A percentile compares a stretch with the other conserved stretches of the same genome.
Conservation (phyloP, 2,797 vertebrate genomes). For the Danio tinwini region DNA sequence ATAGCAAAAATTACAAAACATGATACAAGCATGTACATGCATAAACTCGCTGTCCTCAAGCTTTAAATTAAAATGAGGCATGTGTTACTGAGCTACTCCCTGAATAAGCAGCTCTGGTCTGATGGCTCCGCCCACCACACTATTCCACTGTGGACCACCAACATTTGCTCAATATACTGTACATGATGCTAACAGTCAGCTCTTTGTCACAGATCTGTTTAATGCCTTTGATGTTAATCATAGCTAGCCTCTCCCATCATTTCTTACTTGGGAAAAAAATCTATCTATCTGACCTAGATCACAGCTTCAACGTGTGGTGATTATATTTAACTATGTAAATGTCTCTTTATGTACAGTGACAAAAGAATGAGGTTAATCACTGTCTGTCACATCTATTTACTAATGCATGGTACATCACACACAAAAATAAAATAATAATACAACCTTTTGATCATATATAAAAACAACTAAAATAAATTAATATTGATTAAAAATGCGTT, state of each 20-base stretch:
- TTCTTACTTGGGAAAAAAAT: background rate
- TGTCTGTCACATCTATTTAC: too few relatives aligned
- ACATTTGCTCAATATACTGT: background rate
- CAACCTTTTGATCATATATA: too few relatives aligned
- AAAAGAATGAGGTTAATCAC: too few relatives aligned
- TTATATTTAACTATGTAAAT: too few relatives aligned
- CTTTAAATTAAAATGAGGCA: constrained; percentile 1
- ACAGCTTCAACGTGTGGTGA: constrained; percentile 18
- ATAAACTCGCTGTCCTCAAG: background rate
- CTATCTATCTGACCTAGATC: constrained; percentile 36
- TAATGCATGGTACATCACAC: too few relatives aligned
- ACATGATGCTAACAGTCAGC: background rate
- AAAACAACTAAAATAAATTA: too few relatives aligned
- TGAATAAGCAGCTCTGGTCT: background rate
- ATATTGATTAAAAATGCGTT: too few relatives aligned
- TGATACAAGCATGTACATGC: background rate
- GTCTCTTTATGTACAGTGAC: too few relatives aligned
- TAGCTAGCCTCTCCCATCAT: background rate
- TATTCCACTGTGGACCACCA: background rate
- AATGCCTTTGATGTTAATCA: constrained; percentile 9
- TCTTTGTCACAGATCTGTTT: background rate
- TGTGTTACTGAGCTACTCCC: background rate
- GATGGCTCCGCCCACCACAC: background rate
- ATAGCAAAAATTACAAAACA: background rate
- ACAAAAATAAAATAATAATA: too few relatives aligned